phyloP scores from a whole-genome alignment of 2,113 vertebrate genomes.

The Chaetura pelagica region DNA sequence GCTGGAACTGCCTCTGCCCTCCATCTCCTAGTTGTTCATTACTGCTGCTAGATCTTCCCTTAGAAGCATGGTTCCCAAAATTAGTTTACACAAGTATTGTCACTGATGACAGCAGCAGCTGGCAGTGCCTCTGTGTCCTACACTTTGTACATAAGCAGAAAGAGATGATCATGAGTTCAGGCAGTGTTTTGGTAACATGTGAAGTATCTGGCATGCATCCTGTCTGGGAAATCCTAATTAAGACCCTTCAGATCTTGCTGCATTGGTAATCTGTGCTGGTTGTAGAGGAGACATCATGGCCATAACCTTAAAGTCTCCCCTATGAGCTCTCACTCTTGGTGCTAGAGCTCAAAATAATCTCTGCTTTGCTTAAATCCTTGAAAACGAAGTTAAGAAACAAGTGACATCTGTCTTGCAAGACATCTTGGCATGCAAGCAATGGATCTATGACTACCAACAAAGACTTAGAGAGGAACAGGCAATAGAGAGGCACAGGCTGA shows the following conservation, averaged over 20 bases:
- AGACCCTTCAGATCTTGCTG: neutral
- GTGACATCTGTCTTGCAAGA: neutral
- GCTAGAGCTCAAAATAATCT: neutral
- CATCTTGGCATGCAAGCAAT: neutral
- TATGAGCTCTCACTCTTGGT: neutral
- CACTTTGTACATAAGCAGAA: neutral
- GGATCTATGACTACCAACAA: neutral
- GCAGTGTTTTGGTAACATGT: neutral
- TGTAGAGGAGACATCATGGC: neutral
- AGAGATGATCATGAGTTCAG: neutral
- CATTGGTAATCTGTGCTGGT: neutral
- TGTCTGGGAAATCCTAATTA: neutral
- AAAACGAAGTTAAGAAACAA: neutral
- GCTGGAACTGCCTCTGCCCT: neutral
- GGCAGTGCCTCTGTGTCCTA: neutral
- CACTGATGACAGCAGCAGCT: neutral
- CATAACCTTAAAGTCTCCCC: neutral
- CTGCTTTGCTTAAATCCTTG: neutral
- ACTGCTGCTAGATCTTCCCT: neutral
- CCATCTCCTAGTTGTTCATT: neutral
- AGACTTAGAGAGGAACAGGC: neutral
- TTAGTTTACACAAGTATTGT: neutral
- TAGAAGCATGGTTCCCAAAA: neutral
- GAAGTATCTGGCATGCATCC: neutral
- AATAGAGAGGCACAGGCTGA: neutral